These are phyloP conservation scores for Nanorana parkeri DNA, from an alignment of 2,113 vertebrate genomes.

Conservation along the genomic window DNA sequence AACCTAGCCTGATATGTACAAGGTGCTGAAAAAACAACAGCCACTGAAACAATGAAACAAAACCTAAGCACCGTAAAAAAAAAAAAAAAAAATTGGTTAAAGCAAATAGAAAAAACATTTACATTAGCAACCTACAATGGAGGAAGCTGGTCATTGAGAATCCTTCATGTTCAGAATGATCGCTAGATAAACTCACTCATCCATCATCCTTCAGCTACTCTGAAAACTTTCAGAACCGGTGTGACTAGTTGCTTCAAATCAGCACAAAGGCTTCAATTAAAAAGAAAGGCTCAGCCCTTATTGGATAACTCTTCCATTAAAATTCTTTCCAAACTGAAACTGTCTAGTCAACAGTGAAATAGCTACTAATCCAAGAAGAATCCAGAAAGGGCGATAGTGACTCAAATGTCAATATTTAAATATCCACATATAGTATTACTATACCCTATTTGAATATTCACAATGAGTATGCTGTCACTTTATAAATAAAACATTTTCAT, in stretches of 20 bases:
- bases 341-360: no score
- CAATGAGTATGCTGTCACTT: no score
- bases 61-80: not conserved
- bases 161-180: not conserved
- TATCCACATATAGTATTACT: no score
- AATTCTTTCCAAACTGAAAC: not conserved
- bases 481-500: no score
- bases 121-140: not conserved
- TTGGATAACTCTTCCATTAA: not conserved
- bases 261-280: not conserved
- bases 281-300: not conserved
- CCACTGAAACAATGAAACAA: no score
- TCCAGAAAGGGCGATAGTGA: no score
- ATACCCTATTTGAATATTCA: no score
- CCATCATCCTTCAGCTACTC: not conserved
- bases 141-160: no score
- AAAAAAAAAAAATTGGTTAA: not conserved
- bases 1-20: no score
- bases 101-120: not conserved
- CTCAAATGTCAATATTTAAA: no score
- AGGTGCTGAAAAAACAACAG: no score
- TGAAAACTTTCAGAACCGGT: not conserved
- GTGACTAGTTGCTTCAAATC: not conserved
- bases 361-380: no score
- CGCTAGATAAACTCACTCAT: not conserved